Evolutionary conservation across 2,113 vertebrate species (phyloP).

Genomic region (Chinchilla lanigera): DNA sequence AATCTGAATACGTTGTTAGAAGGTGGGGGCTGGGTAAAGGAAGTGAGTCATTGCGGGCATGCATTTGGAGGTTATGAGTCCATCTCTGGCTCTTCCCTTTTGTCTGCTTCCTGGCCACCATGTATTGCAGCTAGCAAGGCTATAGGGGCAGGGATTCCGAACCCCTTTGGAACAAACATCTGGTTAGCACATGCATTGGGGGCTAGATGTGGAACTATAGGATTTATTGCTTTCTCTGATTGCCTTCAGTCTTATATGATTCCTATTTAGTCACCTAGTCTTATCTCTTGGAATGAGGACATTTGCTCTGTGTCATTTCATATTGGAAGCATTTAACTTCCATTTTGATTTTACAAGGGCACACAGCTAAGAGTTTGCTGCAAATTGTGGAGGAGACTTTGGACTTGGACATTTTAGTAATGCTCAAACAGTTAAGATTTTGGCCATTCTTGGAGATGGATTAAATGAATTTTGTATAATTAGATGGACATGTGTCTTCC

Average conservation of each 20-base stretch:
- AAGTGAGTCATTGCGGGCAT: background rate
- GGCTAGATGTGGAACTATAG: background rate
- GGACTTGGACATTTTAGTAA: background rate
- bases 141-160: background rate
- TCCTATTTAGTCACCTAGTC: background rate
- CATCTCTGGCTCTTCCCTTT: background rate
- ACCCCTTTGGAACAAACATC: background rate
- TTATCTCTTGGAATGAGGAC: background rate
- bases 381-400: too few species aligned
- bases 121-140: background rate
- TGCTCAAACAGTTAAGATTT: background rate
- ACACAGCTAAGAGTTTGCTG: background rate
- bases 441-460: background rate
- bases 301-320: background rate
- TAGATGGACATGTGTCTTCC: background rate
- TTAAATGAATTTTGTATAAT: background rate
- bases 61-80: background rate
- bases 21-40: background rate
- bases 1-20: background rate
- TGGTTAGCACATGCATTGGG: background rate
- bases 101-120: background rate
- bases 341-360: background rate
- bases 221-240: background rate
- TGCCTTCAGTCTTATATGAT: background rate
- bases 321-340: background rate